Percentiles rank a stretch among this genome's conserved stretches.
Conservation (phyloP, 2,113 vertebrate species). For the Prinia subflava region DNA sequence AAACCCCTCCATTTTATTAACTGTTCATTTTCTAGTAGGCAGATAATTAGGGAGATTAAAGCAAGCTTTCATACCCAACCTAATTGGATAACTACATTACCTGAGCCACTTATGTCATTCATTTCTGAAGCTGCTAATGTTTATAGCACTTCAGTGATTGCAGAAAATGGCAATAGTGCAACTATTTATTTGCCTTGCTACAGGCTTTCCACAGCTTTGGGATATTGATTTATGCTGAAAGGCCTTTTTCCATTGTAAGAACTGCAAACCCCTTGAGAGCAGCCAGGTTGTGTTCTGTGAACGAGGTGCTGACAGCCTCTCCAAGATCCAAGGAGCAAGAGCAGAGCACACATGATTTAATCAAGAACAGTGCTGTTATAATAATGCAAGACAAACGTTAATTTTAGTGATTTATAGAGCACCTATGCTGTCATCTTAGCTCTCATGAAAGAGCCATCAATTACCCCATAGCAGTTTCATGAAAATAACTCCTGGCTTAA, state of each 20-base stretch:
- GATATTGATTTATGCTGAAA: constrained; percentile 8
- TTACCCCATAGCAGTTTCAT: neutral
- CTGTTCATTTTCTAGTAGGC: neutral
- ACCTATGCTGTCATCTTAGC: neutral
- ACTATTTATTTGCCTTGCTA: neutral
- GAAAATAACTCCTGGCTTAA: neutral
- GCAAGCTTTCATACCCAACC: neutral
- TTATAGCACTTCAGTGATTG: neutral
- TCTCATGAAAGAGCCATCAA: neutral
- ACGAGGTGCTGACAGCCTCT: neutral
- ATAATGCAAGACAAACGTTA: neutral
- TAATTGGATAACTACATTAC: neutral
- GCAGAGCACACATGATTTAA: neutral
- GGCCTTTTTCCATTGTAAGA: neutral
- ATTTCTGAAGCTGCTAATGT: neutral
- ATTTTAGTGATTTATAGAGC: constrained; percentile 20
- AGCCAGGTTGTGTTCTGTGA: neutral
- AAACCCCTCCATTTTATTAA: neutral
- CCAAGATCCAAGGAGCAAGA: neutral
- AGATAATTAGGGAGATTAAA: neutral
- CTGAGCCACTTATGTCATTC: neutral
- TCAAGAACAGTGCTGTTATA: neutral
- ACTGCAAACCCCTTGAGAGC: neutral
- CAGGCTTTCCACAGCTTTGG: neutral
- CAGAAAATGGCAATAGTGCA: neutral